Percentiles rank a stretch among this genome's conserved stretches.
Conservation (phyloP, 2,113 vertebrate species). For the Gymnobelideus leadbeateri region DNA sequence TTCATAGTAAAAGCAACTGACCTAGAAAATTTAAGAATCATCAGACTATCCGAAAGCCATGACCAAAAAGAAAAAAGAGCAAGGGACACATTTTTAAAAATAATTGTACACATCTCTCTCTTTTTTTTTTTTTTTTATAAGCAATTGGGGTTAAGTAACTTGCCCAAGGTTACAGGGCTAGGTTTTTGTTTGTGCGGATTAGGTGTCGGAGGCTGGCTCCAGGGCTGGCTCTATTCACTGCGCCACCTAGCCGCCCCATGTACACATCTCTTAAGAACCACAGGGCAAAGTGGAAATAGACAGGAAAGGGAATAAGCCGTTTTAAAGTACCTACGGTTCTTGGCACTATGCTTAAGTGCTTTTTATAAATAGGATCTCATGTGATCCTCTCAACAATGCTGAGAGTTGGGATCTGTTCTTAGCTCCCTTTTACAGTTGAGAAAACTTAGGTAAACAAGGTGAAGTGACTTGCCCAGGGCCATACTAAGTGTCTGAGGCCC, state of each 20-base stretch:
- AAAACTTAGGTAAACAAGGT: neutral
- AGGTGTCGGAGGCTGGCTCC: too few species aligned
- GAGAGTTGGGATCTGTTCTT: neutral
- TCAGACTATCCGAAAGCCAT: neutral
- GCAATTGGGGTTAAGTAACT: too few species aligned
- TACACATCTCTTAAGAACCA: neutral
- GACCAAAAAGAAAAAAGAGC: neutral
- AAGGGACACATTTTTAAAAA: neutral
- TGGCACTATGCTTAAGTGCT: neutral
- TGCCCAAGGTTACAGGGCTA: too few species aligned
- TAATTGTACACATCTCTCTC: neutral
- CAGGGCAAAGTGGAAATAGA: neutral
- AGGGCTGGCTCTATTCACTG: too few species aligned
- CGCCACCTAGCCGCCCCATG: too few species aligned
- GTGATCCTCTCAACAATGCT: neutral
- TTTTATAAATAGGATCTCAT: neutral
- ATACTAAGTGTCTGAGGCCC: neutral
- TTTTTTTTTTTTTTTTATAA: too few species aligned
- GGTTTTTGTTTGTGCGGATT: too few species aligned
- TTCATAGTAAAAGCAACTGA: neutral
- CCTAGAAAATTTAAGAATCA: neutral
- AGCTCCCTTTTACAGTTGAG: neutral
- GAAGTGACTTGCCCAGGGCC: neutral
- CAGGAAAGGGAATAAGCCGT: neutral
- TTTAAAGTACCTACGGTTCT: neutral